These are phyloP conservation scores for Bothrops jararaca DNA, from an alignment of 2,113 vertebrate genomes.

Conservation along the genomic window DNA sequence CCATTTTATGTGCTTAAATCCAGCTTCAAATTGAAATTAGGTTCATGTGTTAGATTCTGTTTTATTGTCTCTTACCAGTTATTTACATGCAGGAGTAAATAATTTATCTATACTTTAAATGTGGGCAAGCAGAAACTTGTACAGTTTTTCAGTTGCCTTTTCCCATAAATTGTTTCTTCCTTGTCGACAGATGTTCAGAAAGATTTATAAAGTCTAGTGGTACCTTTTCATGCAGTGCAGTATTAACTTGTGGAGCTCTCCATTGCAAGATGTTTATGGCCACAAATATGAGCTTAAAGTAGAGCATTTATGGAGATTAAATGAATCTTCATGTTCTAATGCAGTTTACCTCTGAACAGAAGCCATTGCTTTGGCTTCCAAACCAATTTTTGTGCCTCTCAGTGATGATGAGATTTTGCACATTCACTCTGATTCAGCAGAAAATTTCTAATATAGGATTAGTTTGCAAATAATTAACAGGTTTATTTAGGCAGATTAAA, in stretches of 20 bases:
- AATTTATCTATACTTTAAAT: not conserved
- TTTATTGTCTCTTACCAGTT: too few relatives aligned
- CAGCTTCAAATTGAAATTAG: not conserved
- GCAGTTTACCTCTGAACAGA: not conserved
- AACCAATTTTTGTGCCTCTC: not conserved
- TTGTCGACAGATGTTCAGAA: not conserved
- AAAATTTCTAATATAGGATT: not conserved
- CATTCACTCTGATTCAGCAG: not conserved
- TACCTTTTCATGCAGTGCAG: not conserved
- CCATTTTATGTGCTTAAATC: not conserved
- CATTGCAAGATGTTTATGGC: not conserved
- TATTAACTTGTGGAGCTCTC: not conserved
- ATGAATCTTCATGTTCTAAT: not conserved
- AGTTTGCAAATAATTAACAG: not conserved
- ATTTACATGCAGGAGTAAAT: not conserved
- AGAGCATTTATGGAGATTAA: not conserved
- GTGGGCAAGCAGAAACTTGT: not conserved
- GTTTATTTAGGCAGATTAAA: not conserved
- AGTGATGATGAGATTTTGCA: not conserved
- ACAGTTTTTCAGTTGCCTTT: not conserved
- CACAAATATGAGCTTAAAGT: not conserved
- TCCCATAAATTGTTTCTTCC: not conserved
- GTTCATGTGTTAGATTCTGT: too few relatives aligned
- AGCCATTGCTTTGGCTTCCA: not conserved
- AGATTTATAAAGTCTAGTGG: not conserved